Base-by-base conservation (phyloP, 2,113 vertebrate species). In the Apistogramma diplotaenia region DNA sequence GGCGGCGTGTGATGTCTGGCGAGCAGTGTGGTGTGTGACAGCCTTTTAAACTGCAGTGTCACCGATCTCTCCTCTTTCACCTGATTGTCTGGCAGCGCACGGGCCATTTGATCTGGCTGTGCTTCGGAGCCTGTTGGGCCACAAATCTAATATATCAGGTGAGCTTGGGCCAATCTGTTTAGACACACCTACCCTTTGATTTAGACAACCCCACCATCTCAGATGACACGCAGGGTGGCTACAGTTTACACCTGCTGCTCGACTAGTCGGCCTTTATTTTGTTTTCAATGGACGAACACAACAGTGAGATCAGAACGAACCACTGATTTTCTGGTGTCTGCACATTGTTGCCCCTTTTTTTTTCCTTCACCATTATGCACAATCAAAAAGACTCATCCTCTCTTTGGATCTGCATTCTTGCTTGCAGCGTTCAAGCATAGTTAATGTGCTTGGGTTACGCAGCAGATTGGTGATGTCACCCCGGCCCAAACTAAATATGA, bases 121-220 rank as follows among this genome's bases (percentile, higher is more conserved):
- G 58, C 73, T 82, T 23, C 73, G 81, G 71, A 87, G 86, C 84
- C 90, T 83, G 87, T 87, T 85, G 85, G 77, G 74, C 83, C n/a
- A 6, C 54, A 16, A 76, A 70, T 70, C 82, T 84, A 67, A 46
- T 23, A 67, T 87, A 90, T 90, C 93, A 88, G 86, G 67, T 92
- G 87, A 89, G 56, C 79, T 76, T 11, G n/a, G 55, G 88, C 84
- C 75, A 92, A 93, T 93, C 88, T 92, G 89, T 92, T 89, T 90
- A 79, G 89, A 89, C 84, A 90, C 88, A 83, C 85, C 89, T 93
- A 84, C 79, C 87, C 87, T 92, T 92, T 93, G 90, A 92, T 93
- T 89, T 87, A 76, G 86, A 86, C 79, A 53, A 70, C 65, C 62
- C 91, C 85, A 76, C 55, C 74, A 87, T 79, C 81, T 87, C 80